phyloP scores from a whole-genome alignment of 2,797 vertebrate genomes.

The Sciurus vulgaris region DNA sequence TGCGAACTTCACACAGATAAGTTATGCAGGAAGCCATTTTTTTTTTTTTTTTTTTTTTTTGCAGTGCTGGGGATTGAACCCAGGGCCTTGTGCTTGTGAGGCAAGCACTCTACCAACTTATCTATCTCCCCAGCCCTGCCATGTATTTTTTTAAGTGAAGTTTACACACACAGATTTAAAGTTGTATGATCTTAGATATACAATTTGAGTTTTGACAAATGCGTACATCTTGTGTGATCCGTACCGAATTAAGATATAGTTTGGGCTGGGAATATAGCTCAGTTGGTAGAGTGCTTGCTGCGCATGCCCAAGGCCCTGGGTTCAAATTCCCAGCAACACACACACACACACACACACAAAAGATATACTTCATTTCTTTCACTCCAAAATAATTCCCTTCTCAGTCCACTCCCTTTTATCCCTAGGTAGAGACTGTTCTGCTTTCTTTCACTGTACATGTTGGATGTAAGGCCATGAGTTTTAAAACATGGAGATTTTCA shows the following conservation, averaged over 20 bases:
- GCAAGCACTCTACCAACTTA: too few relatives aligned
- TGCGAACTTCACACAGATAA: not conserved
- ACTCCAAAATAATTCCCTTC: not conserved
- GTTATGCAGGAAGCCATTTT: not conserved
- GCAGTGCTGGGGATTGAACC: too few relatives aligned
- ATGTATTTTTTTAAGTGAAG: not conserved
- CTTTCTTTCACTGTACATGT: not conserved
- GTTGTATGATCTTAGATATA: not conserved
- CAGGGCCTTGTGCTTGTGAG: too few relatives aligned
- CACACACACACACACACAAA: too few relatives aligned
- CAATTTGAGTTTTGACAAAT: slow-evolving; percentile 59
- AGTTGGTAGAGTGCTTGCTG: too few relatives aligned
- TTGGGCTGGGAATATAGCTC: not conserved
- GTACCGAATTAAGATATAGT: not conserved
- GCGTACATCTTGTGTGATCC: not conserved
- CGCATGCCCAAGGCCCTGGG: too few relatives aligned
- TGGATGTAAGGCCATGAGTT: not conserved
- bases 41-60: slow-evolving; percentile 3
- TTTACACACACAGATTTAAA: slow-evolving; percentile 27
- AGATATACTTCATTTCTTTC: not conserved
- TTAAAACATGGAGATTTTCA: slow-evolving; percentile 46
- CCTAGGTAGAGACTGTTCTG: not conserved
- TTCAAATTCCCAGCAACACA: too few relatives aligned
- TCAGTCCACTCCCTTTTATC: not conserved
- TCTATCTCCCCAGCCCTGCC: too few relatives aligned